phyloP scores from a whole-genome alignment of 2,113 vertebrate genomes.

The Dromiciops gliroides region DNA sequence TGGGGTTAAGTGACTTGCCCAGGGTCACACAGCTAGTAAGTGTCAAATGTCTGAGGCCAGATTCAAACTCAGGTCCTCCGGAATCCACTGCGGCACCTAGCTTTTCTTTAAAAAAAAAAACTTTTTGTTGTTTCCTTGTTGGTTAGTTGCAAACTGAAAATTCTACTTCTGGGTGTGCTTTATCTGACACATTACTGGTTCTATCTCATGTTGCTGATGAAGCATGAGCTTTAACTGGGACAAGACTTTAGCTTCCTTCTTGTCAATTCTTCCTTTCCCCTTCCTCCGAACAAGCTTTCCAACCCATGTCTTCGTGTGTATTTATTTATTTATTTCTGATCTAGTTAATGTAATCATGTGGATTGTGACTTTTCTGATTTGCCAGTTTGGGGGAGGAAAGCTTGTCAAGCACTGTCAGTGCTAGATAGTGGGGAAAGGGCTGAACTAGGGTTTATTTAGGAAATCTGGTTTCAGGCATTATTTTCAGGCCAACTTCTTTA shows the following conservation, averaged over 20 bases:
- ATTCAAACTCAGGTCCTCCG: no score
- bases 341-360: neutral
- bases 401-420: neutral
- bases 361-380: neutral
- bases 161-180: slow-evolving; percentile 26
- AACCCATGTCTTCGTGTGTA: neutral
- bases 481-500: neutral
- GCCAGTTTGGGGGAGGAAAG: neutral
- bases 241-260: neutral
- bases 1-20: no score
- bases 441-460: neutral
- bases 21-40: no score
- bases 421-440: neutral
- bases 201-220: slow-evolving; percentile 3
- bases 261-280: neutral
- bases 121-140: neutral
- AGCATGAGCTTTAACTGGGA: neutral
- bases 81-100: no score
- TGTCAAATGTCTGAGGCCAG: no score
- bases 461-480: neutral
- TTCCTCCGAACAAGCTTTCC: neutral
- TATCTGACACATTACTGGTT: neutral
- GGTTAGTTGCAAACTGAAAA: neutral
- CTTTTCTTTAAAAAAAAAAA: no score
- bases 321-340: slow-evolving; percentile 40